phyloP scores from a whole-genome alignment of 2,888 invertebrate genomes.

The Melieria crassipennis region DNA sequence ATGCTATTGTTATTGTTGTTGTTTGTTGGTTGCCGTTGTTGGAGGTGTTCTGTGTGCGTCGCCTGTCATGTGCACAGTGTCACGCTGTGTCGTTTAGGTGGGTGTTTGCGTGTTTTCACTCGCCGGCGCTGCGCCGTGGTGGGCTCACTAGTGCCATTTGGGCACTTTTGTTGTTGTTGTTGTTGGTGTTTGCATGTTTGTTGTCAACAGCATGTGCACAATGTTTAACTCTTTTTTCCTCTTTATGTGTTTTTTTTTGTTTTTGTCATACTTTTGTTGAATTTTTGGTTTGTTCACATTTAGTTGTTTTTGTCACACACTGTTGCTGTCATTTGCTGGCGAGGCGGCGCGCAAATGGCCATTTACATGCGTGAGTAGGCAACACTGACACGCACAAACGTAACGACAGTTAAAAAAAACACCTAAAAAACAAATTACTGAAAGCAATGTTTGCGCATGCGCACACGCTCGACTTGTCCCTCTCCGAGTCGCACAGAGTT shows the following conservation, averaged over 20 bases:
- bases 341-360: slow-evolving; percentile 8
- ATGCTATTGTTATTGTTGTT: neutral
- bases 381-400: neutral
- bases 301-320: neutral
- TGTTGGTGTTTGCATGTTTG: slow-evolving; percentile 20
- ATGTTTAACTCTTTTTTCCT: slow-evolving; percentile 15
- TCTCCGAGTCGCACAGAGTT: neutral
- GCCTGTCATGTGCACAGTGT: neutral
- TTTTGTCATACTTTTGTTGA: neutral
- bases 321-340: neutral
- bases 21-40: neutral
- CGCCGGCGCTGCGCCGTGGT: neutral
- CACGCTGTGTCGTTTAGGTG: slow-evolving; percentile 2
- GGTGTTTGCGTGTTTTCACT: slow-evolving; percentile 21
- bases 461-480: neutral
- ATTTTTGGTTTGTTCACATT: neutral
- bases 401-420: neutral
- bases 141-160: neutral
- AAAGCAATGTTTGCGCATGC: neutral
- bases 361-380: slow-evolving; percentile 21
- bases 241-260: slow-evolving; percentile 19
- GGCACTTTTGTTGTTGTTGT: neutral
- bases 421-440: neutral
- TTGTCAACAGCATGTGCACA: slow-evolving; percentile 29
- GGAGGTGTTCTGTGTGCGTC: neutral